phyloP scores from a whole-genome alignment of 2,888 invertebrate genomes.

The Hylaea fasciaria region DNA sequence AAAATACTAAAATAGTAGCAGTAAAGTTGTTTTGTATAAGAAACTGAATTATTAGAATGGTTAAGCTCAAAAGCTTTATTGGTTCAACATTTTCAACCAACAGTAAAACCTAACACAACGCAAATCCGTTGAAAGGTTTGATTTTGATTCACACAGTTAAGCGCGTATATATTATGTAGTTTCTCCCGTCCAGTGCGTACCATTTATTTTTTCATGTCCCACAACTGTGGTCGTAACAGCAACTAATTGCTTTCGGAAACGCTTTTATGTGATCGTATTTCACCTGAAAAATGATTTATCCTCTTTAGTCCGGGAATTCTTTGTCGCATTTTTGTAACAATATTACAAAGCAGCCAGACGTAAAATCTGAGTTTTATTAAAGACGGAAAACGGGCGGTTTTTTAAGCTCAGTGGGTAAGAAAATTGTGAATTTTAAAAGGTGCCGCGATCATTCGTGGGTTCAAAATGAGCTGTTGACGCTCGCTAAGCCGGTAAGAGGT shows the following conservation, averaged over 20 bases:
- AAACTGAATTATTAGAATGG: no score
- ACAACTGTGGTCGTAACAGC: slow-evolving; percentile 76
- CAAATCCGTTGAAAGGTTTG: background rate
- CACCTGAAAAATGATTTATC: slow-evolving; percentile 82
- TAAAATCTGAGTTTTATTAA: slow-evolving; percentile 37
- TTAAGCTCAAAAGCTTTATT: no score
- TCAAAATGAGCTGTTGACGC: slow-evolving; percentile 1
- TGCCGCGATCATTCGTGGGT: slow-evolving; percentile 4
- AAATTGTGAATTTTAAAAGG: slow-evolving; percentile 19
- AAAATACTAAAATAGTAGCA: no score
- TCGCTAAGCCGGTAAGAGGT: background rate
- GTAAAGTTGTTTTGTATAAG: no score
- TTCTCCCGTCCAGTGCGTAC: slow-evolving; percentile 47
- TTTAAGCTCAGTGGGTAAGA: slow-evolving; percentile 30
- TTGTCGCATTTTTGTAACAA: slow-evolving; percentile 63
- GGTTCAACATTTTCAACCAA: no score
- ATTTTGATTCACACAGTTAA: background rate
- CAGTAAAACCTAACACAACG: no score
- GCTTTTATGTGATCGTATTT: slow-evolving; percentile 82
- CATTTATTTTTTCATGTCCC: slow-evolving; percentile 64
- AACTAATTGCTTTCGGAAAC: slow-evolving; percentile 84
- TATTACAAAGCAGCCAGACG: slow-evolving; percentile 40
- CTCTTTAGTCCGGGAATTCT: slow-evolving; percentile 63
- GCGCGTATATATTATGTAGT: slow-evolving; percentile 35
- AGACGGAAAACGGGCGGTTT: slow-evolving; percentile 24